Percentiles rank a stretch among this genome's conserved stretches.
These are phyloP conservation scores for Sinotaia quadrata DNA, from an alignment of 2,888 invertebrate genomes.

Conservation along the genomic window DNA sequence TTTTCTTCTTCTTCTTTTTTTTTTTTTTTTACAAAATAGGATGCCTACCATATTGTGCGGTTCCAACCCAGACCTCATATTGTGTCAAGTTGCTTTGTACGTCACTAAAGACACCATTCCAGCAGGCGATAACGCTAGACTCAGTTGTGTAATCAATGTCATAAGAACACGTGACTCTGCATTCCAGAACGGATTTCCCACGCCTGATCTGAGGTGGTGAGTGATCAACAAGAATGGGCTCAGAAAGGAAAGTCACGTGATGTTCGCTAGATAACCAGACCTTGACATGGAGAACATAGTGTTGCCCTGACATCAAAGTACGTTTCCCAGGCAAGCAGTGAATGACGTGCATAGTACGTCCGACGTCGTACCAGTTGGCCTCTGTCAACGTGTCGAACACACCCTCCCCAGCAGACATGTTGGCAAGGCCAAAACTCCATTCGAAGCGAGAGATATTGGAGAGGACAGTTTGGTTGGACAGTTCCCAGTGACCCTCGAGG, in stretches of 20 bases:
- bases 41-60: slow-evolving; percentile 35
- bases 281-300: slow-evolving; percentile 40
- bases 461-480: not conserved
- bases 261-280: slow-evolving; percentile 36
- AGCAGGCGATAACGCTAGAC: slow-evolving; percentile 42
- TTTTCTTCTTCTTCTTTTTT: too few species aligned
- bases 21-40: not conserved
- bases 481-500: slow-evolving; percentile 36
- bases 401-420: slow-evolving; percentile 35
- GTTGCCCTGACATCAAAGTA: slow-evolving; percentile 25
- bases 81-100: slow-evolving; percentile 31
- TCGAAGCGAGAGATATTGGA: slow-evolving; percentile 37
- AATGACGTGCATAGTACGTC: slow-evolving; percentile 20
- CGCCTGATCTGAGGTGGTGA: slow-evolving; percentile 34
- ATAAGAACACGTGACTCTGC: slow-evolving; percentile 29
- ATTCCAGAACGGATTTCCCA: slow-evolving; percentile 38
- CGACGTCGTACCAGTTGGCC: slow-evolving; percentile 43
- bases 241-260: slow-evolving; percentile 33
- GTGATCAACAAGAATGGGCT: slow-evolving; percentile 36
- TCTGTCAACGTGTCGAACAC: slow-evolving; percentile 38
- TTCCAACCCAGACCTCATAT: slow-evolving; percentile 38
- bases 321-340: slow-evolving; percentile 37
- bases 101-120: slow-evolving; percentile 43
- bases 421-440: slow-evolving; percentile 43
- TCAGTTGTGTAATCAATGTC: slow-evolving; percentile 46